These are phyloP conservation scores for Brachypteracias leptosomus DNA, from an alignment of 2,113 vertebrate genomes.

Conservation along the genomic window DNA sequence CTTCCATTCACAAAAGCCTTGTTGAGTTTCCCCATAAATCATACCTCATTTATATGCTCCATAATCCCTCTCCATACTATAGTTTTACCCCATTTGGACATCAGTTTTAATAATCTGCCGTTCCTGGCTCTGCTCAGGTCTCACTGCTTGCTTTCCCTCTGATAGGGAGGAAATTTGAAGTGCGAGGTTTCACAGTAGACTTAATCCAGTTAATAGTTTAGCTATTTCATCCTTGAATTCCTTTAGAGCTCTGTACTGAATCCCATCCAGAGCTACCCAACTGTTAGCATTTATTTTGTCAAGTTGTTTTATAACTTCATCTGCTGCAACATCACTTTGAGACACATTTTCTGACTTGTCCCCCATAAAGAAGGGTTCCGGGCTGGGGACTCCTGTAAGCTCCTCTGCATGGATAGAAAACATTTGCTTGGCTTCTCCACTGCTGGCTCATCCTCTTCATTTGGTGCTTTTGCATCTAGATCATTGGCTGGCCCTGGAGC, in stretches of 20 bases:
- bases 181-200: constrained; percentile 7
- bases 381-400: neutral
- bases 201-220: constrained; percentile 25
- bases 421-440: neutral
- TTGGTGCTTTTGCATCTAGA: neutral
- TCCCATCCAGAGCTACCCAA: neutral
- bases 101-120: neutral
- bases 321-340: neutral
- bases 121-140: neutral
- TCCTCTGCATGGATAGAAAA: neutral
- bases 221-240: constrained; percentile 43
- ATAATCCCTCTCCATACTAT: neutral
- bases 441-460: neutral
- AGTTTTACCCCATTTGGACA: neutral
- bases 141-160: neutral
- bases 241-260: neutral
- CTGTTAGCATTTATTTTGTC: neutral
- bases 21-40: neutral
- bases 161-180: neutral
- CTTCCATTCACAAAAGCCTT: neutral
- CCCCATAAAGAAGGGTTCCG: neutral
- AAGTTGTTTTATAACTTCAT: neutral
- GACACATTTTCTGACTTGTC: neutral
- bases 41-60: neutral
- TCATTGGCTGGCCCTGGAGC: neutral